Base-by-base conservation (phyloP, 92 coral and sea anemone genomes). In the Phenganax stokvisi region DNA sequence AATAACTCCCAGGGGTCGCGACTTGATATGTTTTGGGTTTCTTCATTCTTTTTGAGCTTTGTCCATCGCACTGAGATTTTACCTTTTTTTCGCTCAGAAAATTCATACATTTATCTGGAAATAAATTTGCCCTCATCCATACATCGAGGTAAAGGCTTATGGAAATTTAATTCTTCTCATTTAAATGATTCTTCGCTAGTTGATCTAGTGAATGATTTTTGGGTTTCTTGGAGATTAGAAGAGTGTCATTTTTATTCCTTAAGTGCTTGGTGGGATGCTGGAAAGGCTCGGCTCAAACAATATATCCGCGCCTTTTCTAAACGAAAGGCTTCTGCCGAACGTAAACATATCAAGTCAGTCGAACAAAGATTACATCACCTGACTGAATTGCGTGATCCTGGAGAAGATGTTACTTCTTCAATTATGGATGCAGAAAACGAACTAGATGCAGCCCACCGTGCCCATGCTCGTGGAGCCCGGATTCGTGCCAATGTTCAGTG, bases 231-330 rank as follows among this genome's bases (percentile, higher is more conserved):
- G 89, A 20, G 44, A 8, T 1, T 11, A 28, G 10, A 51, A 0
- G 62, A n/a, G 7, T 5, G 1, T 79, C 30, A 25, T 28, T 81
- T 44, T 66, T 12, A n/a, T 3, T 71, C 80, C 3, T 84, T 83
- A 7, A 27, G 66, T 1, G 51, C 54, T 10, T 88, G 91, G 91
- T 88, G 91, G 91, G 91, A 88, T 17, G 85, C 83, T 0, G 91
- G 91, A 0, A 86, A 86, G 56, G 25, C 69, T 56, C 56, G 70
- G 7, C 11, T 89, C 16, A 87, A 77, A 31, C 71, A 58, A 1
- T 69, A 76, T 3, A 51, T 83, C 3, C 78, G 84, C 6, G 12
- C 30, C 0, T 83, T 54, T 17, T 78, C 71, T 55, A 2, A 7
- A 0, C 16, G 29, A 3, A 61, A 69, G 3, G 53, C 71, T 12